Base-by-base conservation (phyloP, 1,140 invertebrate species). In the Stegodyphus dumicola region DNA sequence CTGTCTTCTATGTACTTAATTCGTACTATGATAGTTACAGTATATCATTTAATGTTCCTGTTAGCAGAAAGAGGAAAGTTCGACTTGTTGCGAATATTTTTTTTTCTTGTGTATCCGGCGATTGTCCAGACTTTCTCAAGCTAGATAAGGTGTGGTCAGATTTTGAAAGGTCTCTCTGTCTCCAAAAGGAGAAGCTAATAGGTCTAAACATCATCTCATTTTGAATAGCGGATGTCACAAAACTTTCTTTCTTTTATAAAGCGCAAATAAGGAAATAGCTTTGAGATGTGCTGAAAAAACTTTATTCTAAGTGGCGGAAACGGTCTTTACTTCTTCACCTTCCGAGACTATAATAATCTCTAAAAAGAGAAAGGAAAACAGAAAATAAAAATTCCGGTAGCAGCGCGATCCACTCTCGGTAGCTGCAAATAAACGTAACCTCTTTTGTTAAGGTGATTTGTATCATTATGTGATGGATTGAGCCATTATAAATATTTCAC, bases 101-200 rank as follows among this genome's bases (percentile, higher is more conserved):
- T 56, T 15, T 60, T 64, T 69, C 75, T 83, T 65, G 71, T 33
- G 75, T 83, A 83, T 75, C 80, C 80, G 80, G 80, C 56, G 80
- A 83, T 83, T 83, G 80, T 83, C 69, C 69, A 71, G 69, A 73
- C 73, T 80, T 83, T 83, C 70, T 74, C 60, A 75, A 83, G 54
- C 80, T 53, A 17, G 51, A 51, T 60, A 83, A 83, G 80, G 80
- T 75, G 71, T 73, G 80, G 71, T 54, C 54, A 66, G 60, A 70
- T 11, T 76, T 65, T 77, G 15, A 54, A 64, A 77, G 53, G 64
- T 52, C 53, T 71, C 6, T 15, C 53, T 71, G 17, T n/a, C 73
- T 56, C 73, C 6, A 7, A n/a, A 54, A 7, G 73, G 33, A 66
- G n/a, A 56, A n/a, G 15, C 66, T 77, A 77, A 77, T 77, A 77